phyloP scores from a whole-genome alignment of 2,888 invertebrate genomes.

The Myopa testacea region DNA sequence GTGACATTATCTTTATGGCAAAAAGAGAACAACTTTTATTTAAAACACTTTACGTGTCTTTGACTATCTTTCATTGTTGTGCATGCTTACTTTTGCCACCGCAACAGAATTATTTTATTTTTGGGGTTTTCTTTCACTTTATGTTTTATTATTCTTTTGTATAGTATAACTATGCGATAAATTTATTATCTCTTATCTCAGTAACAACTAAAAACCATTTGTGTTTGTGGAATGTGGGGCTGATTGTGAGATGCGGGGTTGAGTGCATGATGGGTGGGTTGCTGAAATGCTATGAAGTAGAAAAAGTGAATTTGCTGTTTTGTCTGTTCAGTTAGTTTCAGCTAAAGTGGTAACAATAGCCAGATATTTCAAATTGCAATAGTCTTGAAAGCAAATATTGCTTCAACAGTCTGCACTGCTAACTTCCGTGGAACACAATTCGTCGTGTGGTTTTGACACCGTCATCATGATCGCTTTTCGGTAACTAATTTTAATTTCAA shows the following conservation, averaged over 20 bases:
- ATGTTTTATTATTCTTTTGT: neutral
- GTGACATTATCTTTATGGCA: neutral
- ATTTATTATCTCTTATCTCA: neutral
- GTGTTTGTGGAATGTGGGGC: neutral
- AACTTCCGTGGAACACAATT: no score
- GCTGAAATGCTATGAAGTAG: neutral
- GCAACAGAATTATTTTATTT: neutral
- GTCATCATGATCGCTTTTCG: no score
- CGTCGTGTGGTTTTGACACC: no score
- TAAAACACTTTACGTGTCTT: slow-evolving; percentile 20
- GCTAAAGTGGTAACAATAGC: no score
- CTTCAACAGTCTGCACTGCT: no score
- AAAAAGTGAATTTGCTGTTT: neutral
- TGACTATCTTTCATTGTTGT: neutral
- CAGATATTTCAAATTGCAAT: no score
- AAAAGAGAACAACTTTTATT: neutral
- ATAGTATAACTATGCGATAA: neutral
- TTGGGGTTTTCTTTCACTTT: neutral
- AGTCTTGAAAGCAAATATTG: no score
- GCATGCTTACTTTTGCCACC: neutral
- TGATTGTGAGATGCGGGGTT: neutral
- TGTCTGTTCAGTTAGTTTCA: neutral
- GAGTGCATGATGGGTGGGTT: neutral
- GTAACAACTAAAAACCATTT: slow-evolving; percentile 6
- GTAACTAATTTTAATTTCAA: no score